Evolutionary conservation across 2,888 invertebrate genomes (phyloP), one percentile per base, ranked within the genome.

Genomic region (Synanthedon vespiformis): DNA sequence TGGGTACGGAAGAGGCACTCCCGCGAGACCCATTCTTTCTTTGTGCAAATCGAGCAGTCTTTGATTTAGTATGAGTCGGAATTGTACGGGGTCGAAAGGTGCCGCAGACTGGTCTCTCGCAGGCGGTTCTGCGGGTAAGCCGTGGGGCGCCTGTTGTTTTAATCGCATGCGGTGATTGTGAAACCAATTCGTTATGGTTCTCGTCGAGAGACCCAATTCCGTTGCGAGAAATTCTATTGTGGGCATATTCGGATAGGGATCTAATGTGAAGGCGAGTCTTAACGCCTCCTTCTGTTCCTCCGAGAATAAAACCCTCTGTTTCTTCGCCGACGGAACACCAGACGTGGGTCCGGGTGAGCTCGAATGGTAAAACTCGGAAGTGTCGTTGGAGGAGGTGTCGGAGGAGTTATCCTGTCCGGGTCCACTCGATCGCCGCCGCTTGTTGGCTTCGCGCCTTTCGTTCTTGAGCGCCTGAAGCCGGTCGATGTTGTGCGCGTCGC

Each of bases 171-270:
- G 92, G 77, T 99, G 98, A 79, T 99, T 99, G 89, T 99, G 99
- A 90, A 99, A 99, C 99, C 99, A 99, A 83, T 99, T 99, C 56
- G 98, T 98, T 68, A 99, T 98, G 53, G 99, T 99, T 62, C 99
- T 90, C 51, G 97, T 94, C 5, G 97, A 95, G 47, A 99, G 89
- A 8, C 93, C 94, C 53, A 99, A 88, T 78, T 98, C 97, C 40
- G 92, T 91, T 40, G 98, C 97, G 55, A 99, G 89, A 72, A 97
- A 97, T 76, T 99, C 98, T 61, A 99, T 97, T 54, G 97, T 97
- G 22, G 95, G 94, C 69, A 97, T 95, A 77, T 96, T 97, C 0
- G 99, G 99, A 79, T 99, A 99, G 0, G 98, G 98, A 74, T 99
- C 99, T 51, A 98, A 89, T 0, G 95, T 94, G 76, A 99, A 99